Evolutionary conservation across 2,797 vertebrate genomes (phyloP), one percentile per base, ranked within the genome.

Genomic region (Gymnoscopelus braueri): DNA sequence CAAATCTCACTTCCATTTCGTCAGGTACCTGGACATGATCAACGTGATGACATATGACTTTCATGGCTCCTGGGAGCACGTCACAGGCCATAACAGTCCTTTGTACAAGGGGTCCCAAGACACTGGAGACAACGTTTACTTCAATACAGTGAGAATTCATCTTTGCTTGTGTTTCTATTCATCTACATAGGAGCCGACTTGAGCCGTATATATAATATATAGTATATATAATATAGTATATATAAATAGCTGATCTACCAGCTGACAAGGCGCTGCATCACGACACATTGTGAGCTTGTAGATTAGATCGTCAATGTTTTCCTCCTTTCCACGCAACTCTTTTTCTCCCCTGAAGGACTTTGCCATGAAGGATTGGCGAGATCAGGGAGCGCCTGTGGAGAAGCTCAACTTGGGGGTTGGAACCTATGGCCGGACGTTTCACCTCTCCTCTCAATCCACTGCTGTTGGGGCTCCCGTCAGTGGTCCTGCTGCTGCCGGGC

Each of bases 21-120:
- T 73, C 76, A 95, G 94, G 75, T 93, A 94, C 70, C 53, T 95
- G 81, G 93, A 96, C 78, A 92, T 95, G 67, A 93, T 95, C 53
- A 94, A 80, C 53, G 87, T 95, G 81, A 95, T 95, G 94, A 94
- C 93, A 0, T 95, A 93, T 72, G 93, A 95, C 77, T 92, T 94
- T 24, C 94, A 95, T 63, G 95, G 94, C 50, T 35, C 80, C 3
- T 95, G 93, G 94, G 93, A 96, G 59, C 72, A 4, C 0, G 84
- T 93, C 72, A 94, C 93, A 32, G 94, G 94, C 62, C 93, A 95
- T 65, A 83, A 95, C 65, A 96, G 95, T 75, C 94, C 94, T 8
- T 86, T 96, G 9, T 94, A 84, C 79, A 84, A 75, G 2, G 82
- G 88, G 15, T 80, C 88, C 35, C 60, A 85, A 10, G 89, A 94